phyloP scores from a whole-genome alignment of 2,888 invertebrate genomes.

The Diarsia mendica region DNA sequence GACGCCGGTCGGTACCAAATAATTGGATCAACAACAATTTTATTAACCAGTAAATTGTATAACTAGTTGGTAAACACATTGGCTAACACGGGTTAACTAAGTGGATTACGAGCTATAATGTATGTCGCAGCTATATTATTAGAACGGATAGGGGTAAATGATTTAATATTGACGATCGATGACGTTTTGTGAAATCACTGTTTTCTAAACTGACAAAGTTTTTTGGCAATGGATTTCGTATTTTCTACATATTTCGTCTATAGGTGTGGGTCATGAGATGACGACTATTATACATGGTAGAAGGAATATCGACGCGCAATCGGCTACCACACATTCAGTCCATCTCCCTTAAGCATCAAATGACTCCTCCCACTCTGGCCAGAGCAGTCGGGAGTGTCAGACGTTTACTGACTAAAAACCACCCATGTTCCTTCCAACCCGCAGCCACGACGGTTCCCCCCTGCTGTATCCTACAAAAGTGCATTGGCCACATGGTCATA shows the following conservation, averaged over 20 bases:
- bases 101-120: slow-evolving; percentile 45
- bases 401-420: too few species aligned
- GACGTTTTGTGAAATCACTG: background rate
- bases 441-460: too few species aligned
- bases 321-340: too few species aligned
- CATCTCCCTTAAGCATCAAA: too few species aligned
- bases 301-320: too few species aligned
- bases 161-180: slow-evolving; percentile 16
- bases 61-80: slow-evolving; percentile 64
- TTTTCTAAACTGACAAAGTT: too few species aligned
- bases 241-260: background rate
- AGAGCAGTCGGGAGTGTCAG: too few species aligned
- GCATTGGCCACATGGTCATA: background rate
- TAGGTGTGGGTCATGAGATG: background rate
- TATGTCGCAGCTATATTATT: slow-evolving; percentile 19
- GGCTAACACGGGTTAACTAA: slow-evolving; percentile 57
- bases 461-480: background rate
- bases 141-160: slow-evolving; percentile 8
- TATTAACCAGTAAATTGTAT: slow-evolving; percentile 65
- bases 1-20: slow-evolving; percentile 57
- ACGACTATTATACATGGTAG: background rate
- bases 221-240: background rate
- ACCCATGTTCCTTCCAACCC: too few species aligned
- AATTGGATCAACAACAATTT: slow-evolving; percentile 63
- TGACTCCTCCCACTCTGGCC: too few species aligned